Evolutionary conservation across 2,113 vertebrate genomes (phyloP).

Genomic region (Seriola rivoliana): DNA sequence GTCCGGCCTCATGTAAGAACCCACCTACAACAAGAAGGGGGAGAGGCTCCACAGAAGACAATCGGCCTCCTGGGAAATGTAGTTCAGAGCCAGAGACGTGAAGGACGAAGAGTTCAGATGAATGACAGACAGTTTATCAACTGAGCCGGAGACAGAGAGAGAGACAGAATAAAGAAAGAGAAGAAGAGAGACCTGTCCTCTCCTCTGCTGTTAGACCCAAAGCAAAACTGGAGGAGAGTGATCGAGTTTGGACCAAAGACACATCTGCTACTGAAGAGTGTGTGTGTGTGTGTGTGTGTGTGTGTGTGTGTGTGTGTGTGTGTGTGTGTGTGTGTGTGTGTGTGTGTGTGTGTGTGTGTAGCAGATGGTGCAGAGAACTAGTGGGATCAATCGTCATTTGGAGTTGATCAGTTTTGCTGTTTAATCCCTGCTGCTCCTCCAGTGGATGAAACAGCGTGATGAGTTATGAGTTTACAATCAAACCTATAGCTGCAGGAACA

Average conservation of each 20-base stretch:
- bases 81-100: not conserved
- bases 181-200: not conserved
- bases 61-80: slow-evolving; percentile 38
- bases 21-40: not conserved
- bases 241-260: not conserved
- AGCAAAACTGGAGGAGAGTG: not conserved
- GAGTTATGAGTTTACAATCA: no score
- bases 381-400: not conserved
- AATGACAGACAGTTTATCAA: not conserved
- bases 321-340: not conserved
- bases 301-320: not conserved
- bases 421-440: not conserved
- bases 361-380: not conserved
- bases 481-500: not conserved
- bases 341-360: not conserved
- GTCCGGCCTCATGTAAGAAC: slow-evolving; percentile 1
- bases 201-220: not conserved
- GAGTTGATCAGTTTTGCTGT: not conserved
- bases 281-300: not conserved
- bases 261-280: not conserved
- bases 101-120: not conserved
- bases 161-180: not conserved
- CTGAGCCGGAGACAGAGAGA: not conserved
- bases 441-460: not conserved
- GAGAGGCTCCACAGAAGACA: slow-evolving; percentile 39